Evolutionary conservation across 2,797 vertebrate genomes (phyloP).

Genomic region (Xerus rutilus): DNA sequence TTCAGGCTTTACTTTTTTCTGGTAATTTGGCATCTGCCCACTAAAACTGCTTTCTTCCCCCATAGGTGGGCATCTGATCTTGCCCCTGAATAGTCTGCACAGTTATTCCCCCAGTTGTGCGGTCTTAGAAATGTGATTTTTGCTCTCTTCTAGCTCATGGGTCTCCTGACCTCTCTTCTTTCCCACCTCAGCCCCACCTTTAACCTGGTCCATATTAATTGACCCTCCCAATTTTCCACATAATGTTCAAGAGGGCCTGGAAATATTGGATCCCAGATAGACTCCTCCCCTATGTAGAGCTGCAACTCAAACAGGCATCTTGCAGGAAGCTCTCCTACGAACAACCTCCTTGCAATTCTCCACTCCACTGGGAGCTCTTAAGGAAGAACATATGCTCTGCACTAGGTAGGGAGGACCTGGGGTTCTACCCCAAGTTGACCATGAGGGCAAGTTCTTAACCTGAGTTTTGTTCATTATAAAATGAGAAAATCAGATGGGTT

Average conservation of each 20-base stretch:
- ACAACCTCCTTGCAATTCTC: neutral
- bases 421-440: neutral
- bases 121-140: neutral
- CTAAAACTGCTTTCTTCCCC: neutral
- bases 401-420: rapidly evolving
- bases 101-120: neutral
- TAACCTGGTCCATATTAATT: neutral
- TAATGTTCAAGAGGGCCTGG: neutral
- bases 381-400: neutral
- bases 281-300: neutral
- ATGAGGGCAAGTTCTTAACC: neutral
- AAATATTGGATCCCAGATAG: neutral
- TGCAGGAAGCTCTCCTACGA: neutral
- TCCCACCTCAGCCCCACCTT: neutral
- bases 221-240: neutral
- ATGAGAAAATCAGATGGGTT: neutral
- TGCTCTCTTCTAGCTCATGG: too few relatives aligned
- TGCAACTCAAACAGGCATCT: neutral
- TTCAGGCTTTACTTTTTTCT: neutral
- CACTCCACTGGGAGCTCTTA: too few relatives aligned
- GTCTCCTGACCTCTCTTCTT: neutral
- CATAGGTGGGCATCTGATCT: neutral
- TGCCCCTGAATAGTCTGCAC: too few relatives aligned
- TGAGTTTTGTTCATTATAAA: neutral
- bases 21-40: neutral